phyloP scores from a whole-genome alignment of 2,113 vertebrate genomes.

The Calypte anna region DNA sequence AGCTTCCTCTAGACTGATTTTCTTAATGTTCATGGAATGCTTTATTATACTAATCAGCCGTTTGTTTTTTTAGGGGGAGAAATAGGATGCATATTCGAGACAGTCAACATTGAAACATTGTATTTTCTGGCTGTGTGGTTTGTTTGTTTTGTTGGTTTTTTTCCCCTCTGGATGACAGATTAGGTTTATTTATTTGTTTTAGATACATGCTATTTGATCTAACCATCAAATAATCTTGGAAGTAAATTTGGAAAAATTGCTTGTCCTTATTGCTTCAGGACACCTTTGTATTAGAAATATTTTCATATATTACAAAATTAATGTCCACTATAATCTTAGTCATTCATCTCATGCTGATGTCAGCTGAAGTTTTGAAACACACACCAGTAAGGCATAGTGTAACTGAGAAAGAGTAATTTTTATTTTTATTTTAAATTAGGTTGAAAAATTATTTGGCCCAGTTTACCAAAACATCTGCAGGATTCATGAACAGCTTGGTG shows the following conservation, averaged over 20 bases:
- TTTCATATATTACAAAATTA: neutral
- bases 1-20: neutral
- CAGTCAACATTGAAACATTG: neutral
- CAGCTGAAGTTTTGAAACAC: neutral
- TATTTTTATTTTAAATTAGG: neutral
- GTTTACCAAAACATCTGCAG: neutral
- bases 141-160: neutral
- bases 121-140: neutral
- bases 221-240: neutral
- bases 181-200: too few relatives aligned
- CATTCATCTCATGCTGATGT: neutral
- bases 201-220: neutral
- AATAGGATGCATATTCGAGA: neutral
- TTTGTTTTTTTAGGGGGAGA: neutral
- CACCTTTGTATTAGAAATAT: neutral
- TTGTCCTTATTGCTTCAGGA: neutral
- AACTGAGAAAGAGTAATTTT: neutral
- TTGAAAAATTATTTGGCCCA: neutral
- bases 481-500: neutral
- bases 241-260: neutral
- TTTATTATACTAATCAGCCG: neutral
- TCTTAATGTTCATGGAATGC: neutral
- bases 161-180: neutral
- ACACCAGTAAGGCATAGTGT: neutral
- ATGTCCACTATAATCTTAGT: neutral